phyloP scores from a whole-genome alignment of 2,113 vertebrate genomes.

The Tupaia tana region DNA sequence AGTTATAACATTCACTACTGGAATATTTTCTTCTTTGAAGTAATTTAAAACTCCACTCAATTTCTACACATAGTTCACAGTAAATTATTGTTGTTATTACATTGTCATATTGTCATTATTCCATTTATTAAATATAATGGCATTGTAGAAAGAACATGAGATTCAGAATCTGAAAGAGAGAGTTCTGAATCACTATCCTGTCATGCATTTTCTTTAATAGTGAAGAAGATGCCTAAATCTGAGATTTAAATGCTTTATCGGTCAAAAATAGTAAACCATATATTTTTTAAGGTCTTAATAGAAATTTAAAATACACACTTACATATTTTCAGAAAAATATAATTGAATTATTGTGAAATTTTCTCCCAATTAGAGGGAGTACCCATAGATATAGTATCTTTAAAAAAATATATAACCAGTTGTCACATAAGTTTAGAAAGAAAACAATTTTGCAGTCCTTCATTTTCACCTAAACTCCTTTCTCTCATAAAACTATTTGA shows the following conservation, averaged over 20 bases:
- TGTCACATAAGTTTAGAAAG: conserved; percentile 14
- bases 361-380: background rate
- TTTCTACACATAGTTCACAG: background rate
- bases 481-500: conserved; percentile 65
- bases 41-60: background rate
- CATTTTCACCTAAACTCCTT: conserved; percentile 21
- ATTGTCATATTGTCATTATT: background rate
- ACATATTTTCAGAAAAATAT: background rate
- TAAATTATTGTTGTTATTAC: background rate
- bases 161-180: background rate
- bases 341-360: background rate
- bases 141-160: background rate
- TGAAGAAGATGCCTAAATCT: background rate
- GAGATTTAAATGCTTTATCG: background rate
- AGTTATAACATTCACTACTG: background rate
- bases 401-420: conserved; percentile 62
- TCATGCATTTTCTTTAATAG: background rate
- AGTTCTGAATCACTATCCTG: background rate
- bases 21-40: background rate
- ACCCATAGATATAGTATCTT: background rate
- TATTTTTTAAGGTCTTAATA: background rate
- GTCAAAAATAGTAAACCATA: background rate
- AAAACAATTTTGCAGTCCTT: conserved; percentile 64
- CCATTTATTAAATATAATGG: background rate
- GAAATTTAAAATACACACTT: background rate